Percentiles rank a stretch among this genome's conserved stretches.
These are phyloP conservation scores for Drosophila melanica DNA, from an alignment of 1,140 invertebrate genomes.

Conservation along the genomic window DNA sequence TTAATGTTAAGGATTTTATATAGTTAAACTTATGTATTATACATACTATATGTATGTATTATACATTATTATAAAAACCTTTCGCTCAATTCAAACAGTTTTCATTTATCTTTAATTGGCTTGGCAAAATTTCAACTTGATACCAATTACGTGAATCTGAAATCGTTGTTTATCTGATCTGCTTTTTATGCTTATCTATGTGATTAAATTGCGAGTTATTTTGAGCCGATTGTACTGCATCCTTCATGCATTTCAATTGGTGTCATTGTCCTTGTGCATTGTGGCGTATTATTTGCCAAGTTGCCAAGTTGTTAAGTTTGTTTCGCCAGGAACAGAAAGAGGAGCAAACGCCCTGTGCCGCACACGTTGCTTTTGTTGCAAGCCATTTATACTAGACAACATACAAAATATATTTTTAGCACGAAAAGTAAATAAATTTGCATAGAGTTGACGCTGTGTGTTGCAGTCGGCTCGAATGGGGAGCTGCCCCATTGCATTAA, in stretches of 20 bases:
- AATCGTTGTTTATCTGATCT: constrained; percentile 27
- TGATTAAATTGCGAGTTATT: constrained; percentile 30
- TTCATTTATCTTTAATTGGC: constrained; percentile 13
- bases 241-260: constrained; percentile 46
- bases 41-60: no score
- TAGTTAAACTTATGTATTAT: no score
- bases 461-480: constrained; percentile 13
- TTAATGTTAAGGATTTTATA: no score
- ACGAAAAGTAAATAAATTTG: constrained; percentile 75
- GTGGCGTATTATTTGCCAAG: constrained; percentile 65
- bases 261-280: constrained; percentile 73
- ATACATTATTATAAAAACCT: not conserved
- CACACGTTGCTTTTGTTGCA: constrained; percentile 61
- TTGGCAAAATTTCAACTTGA: not conserved
- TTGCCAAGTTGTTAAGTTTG: constrained; percentile 20
- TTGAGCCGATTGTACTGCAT: constrained; percentile 45
- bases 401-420: constrained; percentile 64
- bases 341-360: constrained; percentile 11
- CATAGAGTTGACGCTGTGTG: constrained; percentile 53
- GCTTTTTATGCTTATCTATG: constrained; percentile 22
- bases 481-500: constrained; percentile 50
- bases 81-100: not conserved
- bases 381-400: constrained; percentile 29
- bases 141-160: constrained; percentile 27
- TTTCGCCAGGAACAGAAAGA: constrained; percentile 13